These are phyloP conservation scores for Pterobdella sp. DNA, from an alignment of 2,888 invertebrate genomes.

Conservation along the genomic window DNA sequence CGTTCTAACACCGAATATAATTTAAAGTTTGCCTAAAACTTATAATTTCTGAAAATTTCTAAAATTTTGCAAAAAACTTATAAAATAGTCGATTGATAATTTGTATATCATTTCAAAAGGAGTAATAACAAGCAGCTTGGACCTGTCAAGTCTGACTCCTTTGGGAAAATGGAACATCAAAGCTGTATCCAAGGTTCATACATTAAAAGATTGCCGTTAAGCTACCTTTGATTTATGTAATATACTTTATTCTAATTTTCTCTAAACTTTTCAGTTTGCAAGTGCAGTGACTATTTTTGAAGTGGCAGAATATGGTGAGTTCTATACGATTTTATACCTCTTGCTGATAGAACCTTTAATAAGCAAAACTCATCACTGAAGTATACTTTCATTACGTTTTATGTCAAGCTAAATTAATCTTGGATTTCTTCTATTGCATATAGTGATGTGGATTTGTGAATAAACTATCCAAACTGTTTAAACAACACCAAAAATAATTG, in stretches of 20 bases:
- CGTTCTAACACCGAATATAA: no score
- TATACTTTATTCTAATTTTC: neutral
- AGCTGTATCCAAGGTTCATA: constrained; percentile 4
- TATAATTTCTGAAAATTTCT: no score
- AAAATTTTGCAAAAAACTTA: no score
- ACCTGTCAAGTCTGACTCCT: constrained; percentile 20
- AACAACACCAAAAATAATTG: neutral
- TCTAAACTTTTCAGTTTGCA: constrained; percentile 14
- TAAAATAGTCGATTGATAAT: no score
- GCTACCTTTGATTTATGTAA: neutral
- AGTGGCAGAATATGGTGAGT: constrained; percentile 29
- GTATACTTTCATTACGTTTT: neutral
- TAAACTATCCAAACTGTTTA: no score
- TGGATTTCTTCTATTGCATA: no score
- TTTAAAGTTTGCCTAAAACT: no score
- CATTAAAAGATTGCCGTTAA: no score
- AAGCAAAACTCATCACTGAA: neutral
- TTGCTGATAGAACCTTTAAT: neutral
- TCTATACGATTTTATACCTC: neutral
- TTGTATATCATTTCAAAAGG: no score
- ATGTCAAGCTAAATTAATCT: no score
- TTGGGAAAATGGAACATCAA: constrained; percentile 25
- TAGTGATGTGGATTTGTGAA: no score
- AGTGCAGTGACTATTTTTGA: constrained; percentile 3
- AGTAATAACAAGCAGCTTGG: constrained; percentile 12